Percentiles rank a stretch among this genome's conserved stretches.
phyloP scores from a whole-genome alignment of 2,888 invertebrate genomes.

The Chrysodeixis includens region DNA sequence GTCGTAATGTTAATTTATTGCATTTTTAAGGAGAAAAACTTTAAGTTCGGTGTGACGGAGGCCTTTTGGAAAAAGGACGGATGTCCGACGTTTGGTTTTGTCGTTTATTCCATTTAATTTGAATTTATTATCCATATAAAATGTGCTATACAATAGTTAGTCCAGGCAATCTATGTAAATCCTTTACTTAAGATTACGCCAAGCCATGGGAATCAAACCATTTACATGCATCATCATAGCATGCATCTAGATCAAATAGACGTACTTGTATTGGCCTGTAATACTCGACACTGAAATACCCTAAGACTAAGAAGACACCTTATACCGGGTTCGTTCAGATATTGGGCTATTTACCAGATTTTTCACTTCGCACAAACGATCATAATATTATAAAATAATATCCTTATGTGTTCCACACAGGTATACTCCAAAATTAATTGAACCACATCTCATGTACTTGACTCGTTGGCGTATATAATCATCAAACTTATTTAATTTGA shows the following conservation, averaged over 20 bases:
- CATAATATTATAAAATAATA: not conserved
- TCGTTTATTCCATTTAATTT: slow-evolving; percentile 13
- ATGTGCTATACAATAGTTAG: not conserved
- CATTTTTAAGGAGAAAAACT: slow-evolving; percentile 60
- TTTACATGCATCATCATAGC: not conserved
- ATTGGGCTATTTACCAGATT: not conserved
- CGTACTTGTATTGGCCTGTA: too few relatives aligned
- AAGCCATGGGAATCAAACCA: not conserved
- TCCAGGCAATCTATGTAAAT: not conserved
- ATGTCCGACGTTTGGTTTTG: slow-evolving; percentile 25
- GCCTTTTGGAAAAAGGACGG: slow-evolving; percentile 40
- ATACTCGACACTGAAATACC: too few relatives aligned
- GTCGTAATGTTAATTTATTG: slow-evolving; percentile 71
- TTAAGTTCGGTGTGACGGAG: slow-evolving; percentile 50
- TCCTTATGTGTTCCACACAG: not conserved
- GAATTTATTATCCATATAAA: slow-evolving; percentile 9
- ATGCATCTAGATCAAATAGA: not conserved
- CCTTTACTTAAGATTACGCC: not conserved
- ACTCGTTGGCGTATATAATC: slow-evolving; percentile 29
- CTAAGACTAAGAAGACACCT: too few relatives aligned
- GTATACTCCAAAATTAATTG: slow-evolving; percentile 5
- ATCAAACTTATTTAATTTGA: slow-evolving; percentile 51
- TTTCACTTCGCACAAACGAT: not conserved
- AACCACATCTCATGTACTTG: slow-evolving; percentile 19
- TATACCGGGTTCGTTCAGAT: too few relatives aligned